These are phyloP conservation scores for Brachyalestes nurse DNA, from an alignment of 2,797 vertebrate genomes.

Conservation along the genomic window DNA sequence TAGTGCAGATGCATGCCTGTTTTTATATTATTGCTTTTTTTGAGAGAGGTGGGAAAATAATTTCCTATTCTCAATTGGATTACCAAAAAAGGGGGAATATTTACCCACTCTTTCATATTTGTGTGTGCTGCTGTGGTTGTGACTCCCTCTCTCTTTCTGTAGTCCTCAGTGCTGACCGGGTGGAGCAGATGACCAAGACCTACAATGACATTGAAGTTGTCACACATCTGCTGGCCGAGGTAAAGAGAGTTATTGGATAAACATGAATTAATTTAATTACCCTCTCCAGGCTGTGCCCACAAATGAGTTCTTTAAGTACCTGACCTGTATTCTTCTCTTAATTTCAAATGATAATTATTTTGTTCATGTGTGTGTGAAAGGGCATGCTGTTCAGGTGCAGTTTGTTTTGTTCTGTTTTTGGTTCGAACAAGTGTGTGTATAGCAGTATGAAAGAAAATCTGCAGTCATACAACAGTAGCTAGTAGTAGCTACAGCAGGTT, in stretches of 20 bases:
- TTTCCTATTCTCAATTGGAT: not conserved
- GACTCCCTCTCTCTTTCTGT: slow-evolving; percentile 28
- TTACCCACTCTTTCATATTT: not conserved
- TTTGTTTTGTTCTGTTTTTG: too few species aligned
- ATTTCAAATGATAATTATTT: too few species aligned
- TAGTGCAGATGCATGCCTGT: not conserved
- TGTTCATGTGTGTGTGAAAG: too few species aligned
- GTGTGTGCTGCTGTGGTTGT: not conserved
- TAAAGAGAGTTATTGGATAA: slow-evolving; percentile 61
- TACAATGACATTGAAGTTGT: slow-evolving; percentile 93
- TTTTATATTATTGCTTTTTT: not conserved
- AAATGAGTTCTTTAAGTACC: not conserved
- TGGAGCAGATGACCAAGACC: slow-evolving; percentile 89
- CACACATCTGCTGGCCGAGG: slow-evolving; percentile 92
- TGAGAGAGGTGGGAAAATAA: not conserved
- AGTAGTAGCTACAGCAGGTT: too few species aligned
- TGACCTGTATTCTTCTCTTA: too few species aligned
- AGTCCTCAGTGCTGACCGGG: slow-evolving; percentile 87
- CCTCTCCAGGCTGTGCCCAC: not conserved
- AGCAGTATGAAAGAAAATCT: too few species aligned
- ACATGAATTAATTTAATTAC: too few species aligned
- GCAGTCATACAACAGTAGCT: too few species aligned
- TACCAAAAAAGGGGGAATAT: not conserved
- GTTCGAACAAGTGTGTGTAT: too few species aligned
- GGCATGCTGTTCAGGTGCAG: too few species aligned